These are phyloP conservation scores for Leptinotarsa rubiginosa DNA, from an alignment of 2,888 invertebrate species.

Conservation along the genomic window DNA sequence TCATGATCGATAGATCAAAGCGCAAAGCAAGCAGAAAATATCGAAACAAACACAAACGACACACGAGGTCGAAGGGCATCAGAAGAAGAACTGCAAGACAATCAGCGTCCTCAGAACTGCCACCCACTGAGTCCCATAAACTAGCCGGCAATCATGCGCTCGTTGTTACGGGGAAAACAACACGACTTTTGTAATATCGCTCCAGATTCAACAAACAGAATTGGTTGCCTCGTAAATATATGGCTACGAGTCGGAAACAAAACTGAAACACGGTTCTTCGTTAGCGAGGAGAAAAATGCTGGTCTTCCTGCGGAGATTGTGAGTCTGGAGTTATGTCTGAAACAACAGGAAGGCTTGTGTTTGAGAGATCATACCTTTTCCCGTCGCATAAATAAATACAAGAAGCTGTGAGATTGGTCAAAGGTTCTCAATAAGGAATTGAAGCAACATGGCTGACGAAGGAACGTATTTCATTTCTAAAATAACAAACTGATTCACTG, in stretches of 20 bases:
- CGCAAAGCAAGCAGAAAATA: slow-evolving; percentile 45
- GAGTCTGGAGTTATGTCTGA: neutral
- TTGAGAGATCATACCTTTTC: neutral
- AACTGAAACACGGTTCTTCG: slow-evolving; percentile 52
- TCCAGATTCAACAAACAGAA: slow-evolving; percentile 51
- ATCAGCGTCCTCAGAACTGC: slow-evolving; percentile 52
- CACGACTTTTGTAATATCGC: slow-evolving; percentile 57
- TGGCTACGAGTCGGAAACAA: slow-evolving; percentile 53
- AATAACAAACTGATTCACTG: neutral
- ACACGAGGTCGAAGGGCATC: slow-evolving; percentile 45
- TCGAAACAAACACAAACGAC: slow-evolving; percentile 45
- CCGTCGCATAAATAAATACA: neutral
- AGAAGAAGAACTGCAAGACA: slow-evolving; percentile 53
- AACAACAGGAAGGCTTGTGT: slow-evolving; percentile 7
- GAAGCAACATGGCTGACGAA: neutral
- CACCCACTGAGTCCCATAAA: slow-evolving; percentile 58
- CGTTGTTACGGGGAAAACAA: slow-evolving; percentile 54
- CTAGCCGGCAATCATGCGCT: slow-evolving; percentile 56
- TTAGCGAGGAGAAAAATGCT: slow-evolving; percentile 46
- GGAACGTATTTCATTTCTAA: neutral
- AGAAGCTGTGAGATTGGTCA: neutral
- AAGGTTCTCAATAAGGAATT: neutral
- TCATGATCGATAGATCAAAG: slow-evolving; percentile 39
- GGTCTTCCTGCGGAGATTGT: slow-evolving; percentile 16
- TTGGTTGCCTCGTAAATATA: slow-evolving; percentile 54